phyloP scores from a whole-genome alignment of 2,797 vertebrate species.

The Coilia nasus region DNA sequence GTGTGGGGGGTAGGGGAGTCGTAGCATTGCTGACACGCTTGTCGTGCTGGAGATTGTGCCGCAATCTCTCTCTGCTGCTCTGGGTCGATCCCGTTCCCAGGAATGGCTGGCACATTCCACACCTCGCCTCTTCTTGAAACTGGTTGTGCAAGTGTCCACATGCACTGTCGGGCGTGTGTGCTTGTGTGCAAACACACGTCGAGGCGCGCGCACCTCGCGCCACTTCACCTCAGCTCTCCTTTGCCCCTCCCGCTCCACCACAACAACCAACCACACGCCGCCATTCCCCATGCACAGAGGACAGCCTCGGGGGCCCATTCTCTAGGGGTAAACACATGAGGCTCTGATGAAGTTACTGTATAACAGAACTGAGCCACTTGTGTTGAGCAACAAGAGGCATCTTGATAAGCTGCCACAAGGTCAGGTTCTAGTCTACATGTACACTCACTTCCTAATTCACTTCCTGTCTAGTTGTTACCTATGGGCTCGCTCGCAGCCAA shows the following conservation, averaged over 20 bases:
- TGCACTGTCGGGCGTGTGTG: background rate
- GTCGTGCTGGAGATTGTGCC: background rate
- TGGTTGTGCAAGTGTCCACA: background rate
- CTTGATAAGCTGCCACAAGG: background rate
- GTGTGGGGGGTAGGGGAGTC: background rate
- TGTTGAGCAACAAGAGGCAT: background rate
- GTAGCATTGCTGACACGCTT: background rate
- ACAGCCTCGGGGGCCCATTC: background rate
- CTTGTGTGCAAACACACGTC: background rate
- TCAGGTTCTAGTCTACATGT: no score
- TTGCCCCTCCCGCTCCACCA: background rate
- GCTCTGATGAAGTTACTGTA: background rate
- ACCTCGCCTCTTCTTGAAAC: background rate
- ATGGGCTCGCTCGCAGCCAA: no score
- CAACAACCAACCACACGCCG: background rate
- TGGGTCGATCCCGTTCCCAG: background rate
- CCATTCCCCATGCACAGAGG: background rate
- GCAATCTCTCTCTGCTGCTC: background rate
- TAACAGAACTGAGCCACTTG: background rate
- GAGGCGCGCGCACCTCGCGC: no score
- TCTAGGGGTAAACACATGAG: background rate
- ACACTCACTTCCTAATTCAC: no score
- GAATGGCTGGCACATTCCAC: conserved; percentile 4
- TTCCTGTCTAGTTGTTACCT: no score
- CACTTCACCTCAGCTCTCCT: conserved; percentile 11